A percentile compares a stretch with the other conserved stretches of the same genome.
Conservation (phyloP, 2,113 vertebrate genomes). For the Python bivittatus region DNA sequence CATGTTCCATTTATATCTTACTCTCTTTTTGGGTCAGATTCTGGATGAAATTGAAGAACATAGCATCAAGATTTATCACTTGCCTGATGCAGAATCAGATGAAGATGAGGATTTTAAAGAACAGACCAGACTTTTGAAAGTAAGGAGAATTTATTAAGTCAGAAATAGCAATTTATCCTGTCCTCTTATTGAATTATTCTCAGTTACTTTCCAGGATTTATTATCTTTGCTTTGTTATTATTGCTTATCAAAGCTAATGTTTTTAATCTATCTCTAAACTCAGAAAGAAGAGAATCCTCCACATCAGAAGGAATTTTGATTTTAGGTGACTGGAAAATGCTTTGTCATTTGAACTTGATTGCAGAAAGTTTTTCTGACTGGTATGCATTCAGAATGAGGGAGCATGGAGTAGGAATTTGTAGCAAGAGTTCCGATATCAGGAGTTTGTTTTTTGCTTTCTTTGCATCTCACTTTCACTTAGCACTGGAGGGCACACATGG, state of each 20-base stretch:
- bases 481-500: not conserved
- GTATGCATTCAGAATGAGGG: not conserved
- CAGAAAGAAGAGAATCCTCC: not conserved
- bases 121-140: constrained; percentile 96
- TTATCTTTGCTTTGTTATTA: not conserved
- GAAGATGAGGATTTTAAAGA: constrained; percentile 99
- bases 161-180: not conserved
- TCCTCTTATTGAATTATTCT: not conserved
- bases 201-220: not conserved
- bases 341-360: not conserved
- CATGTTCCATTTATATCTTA: not conserved
- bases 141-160: constrained; percentile 44
- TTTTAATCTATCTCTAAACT: not conserved
- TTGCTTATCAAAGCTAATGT: not conserved
- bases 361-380: not conserved
- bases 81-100: constrained; percentile 96
- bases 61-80: constrained; percentile 97
- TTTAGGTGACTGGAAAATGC: not conserved
- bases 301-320: not conserved
- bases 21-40: constrained; percentile 74
- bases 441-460: not conserved
- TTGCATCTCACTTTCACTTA: not conserved
- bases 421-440: not conserved
- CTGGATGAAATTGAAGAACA: constrained; percentile 98
- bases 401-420: not conserved